Conservation (phyloP, 2,797 vertebrate species). For the Hephaestus fuliginosus region DNA sequence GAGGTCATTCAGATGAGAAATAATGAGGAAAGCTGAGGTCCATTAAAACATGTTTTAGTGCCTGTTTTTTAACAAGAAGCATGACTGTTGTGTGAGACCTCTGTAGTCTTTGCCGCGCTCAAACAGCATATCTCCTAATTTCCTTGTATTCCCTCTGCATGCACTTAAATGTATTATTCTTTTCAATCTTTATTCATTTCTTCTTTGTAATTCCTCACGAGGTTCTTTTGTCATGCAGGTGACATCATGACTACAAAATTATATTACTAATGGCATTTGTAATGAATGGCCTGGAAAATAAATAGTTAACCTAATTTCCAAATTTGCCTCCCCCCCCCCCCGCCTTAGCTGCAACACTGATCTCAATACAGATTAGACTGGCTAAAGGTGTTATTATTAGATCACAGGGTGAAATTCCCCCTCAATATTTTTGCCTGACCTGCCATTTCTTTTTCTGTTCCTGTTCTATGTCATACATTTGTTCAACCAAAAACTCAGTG, state of each 20-base stretch:
- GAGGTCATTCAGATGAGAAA: conserved; percentile 58
- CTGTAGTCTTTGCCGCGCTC: conserved; percentile 9
- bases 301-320: conserved; percentile 52
- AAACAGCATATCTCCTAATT: background rate
- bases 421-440: background rate
- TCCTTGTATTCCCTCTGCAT: background rate
- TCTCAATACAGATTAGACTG: conserved; percentile 40
- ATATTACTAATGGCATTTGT: conserved; percentile 55
- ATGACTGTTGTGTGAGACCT: conserved; percentile 16
- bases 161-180: background rate
- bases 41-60: conserved; percentile 48
- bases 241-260: conserved; percentile 45
- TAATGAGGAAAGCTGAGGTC: conserved; percentile 46
- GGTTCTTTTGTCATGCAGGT: conserved; percentile 35
- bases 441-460: background rate
- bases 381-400: conserved; percentile 32
- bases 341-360: conserved; percentile 26
- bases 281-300: conserved; percentile 52
- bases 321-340: conserved; percentile 11
- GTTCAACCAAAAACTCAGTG: too few species aligned
- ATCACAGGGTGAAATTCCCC: background rate
- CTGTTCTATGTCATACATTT: background rate
- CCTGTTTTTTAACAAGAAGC: conserved; percentile 38
- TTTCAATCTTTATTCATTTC: background rate
- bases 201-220: background rate